These are phyloP conservation scores for Ferrisia virgata DNA, from an alignment of 2,888 invertebrate genomes.

Conservation along the genomic window DNA sequence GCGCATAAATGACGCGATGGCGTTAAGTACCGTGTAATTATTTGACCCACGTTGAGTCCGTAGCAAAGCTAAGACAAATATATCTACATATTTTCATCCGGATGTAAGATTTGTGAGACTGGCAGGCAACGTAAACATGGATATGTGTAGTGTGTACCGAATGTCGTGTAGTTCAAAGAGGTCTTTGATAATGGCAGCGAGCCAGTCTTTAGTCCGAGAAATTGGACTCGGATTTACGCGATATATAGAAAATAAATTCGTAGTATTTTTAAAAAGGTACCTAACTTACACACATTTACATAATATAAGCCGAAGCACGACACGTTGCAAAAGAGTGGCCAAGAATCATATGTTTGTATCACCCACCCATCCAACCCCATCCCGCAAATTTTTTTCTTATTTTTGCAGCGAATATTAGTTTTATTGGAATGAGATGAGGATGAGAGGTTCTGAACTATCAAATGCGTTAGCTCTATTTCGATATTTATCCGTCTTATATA, in stretches of 20 bases:
- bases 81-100: no score
- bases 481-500: no score
- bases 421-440: no score
- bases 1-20: no score
- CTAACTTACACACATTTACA: background rate
- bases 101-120: background rate
- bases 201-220: background rate
- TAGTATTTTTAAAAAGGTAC: background rate
- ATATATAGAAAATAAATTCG: background rate
- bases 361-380: no score
- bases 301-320: no score
- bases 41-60: background rate
- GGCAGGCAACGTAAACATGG: background rate
- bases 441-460: no score
- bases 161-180: background rate
- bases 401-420: no score
- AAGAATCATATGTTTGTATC: background rate
- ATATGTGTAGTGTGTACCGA: background rate
- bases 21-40: no score
- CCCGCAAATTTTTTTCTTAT: background rate
- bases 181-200: background rate
- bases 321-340: background rate
- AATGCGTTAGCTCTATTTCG: no score
- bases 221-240: background rate
- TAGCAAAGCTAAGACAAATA: background rate